Conservation (phyloP, 2,888 invertebrate species). For the Latrodectus hesperus region DNA sequence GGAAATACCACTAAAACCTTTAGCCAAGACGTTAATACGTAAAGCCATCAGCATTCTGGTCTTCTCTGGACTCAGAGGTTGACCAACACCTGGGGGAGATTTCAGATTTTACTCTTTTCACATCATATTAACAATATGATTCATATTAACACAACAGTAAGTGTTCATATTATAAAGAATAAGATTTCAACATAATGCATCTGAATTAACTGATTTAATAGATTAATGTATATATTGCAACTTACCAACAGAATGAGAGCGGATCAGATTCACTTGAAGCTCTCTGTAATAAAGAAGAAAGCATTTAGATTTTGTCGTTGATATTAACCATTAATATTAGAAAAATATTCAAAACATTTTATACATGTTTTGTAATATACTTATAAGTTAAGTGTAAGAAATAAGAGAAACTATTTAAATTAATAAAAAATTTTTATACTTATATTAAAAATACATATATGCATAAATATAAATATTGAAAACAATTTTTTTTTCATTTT, state of each 20-base stretch:
- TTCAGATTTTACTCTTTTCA: not conserved
- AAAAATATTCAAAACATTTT: too few species aligned
- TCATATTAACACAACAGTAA: too few species aligned
- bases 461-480: too few species aligned
- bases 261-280: slow-evolving; percentile 81
- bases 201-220: not conserved
- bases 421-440: too few species aligned
- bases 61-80: slow-evolving; percentile 79
- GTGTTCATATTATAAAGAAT: too few species aligned
- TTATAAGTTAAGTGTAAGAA: too few species aligned
- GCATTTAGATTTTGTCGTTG: too few species aligned
- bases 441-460: too few species aligned
- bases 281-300: slow-evolving; percentile 75
- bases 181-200: not conserved
- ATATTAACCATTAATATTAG: too few species aligned
- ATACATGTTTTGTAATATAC: too few species aligned
- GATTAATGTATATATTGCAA: not conserved
- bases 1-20: slow-evolving; percentile 82
- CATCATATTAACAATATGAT: not conserved
- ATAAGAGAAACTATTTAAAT: too few species aligned
- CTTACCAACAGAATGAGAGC: slow-evolving; percentile 80
- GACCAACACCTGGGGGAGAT: slow-evolving; percentile 78
- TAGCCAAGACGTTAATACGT: slow-evolving; percentile 81
- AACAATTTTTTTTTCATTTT: too few species aligned
- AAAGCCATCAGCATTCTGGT: slow-evolving; percentile 81